Conservation (phyloP, 2,113 vertebrate species). For the Zosterops lateralis region DNA sequence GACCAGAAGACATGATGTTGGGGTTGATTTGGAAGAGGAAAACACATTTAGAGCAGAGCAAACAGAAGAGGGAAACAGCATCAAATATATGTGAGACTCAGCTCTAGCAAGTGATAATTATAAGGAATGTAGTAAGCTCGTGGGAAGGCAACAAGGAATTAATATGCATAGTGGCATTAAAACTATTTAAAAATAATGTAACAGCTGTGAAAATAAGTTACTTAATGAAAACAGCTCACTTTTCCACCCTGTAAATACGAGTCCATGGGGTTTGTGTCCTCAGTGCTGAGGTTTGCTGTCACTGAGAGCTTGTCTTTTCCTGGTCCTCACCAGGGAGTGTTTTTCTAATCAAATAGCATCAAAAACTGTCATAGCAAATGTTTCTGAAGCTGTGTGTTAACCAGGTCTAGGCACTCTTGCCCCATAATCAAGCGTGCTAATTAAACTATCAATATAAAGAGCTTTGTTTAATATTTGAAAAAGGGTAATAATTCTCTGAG, state of each 20-base stretch:
- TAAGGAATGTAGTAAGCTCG: slow-evolving; percentile 56
- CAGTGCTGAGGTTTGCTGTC: not conserved
- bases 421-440: not conserved
- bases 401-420: not conserved
- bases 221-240: slow-evolving; percentile 68
- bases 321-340: not conserved
- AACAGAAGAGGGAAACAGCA: slow-evolving; percentile 1
- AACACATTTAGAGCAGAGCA: not conserved
- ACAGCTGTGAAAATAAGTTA: slow-evolving; percentile 69
- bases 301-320: not conserved
- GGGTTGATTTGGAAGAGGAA: not conserved
- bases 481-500: not conserved
- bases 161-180: slow-evolving; percentile 66
- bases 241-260: slow-evolving; percentile 1
- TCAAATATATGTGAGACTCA: not conserved
- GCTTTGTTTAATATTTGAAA: not conserved
- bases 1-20: not conserved
- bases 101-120: not conserved
- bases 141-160: slow-evolving; percentile 66
- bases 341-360: slow-evolving; percentile 3
- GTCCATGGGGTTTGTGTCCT: not conserved
- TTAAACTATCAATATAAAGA: not conserved
- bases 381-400: not conserved
- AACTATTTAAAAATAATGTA: slow-evolving; percentile 68
- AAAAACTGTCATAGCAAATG: not conserved